These are phyloP conservation scores for Macrophya alboannulata DNA, from an alignment of 2,888 invertebrate species.

Conservation along the genomic window DNA sequence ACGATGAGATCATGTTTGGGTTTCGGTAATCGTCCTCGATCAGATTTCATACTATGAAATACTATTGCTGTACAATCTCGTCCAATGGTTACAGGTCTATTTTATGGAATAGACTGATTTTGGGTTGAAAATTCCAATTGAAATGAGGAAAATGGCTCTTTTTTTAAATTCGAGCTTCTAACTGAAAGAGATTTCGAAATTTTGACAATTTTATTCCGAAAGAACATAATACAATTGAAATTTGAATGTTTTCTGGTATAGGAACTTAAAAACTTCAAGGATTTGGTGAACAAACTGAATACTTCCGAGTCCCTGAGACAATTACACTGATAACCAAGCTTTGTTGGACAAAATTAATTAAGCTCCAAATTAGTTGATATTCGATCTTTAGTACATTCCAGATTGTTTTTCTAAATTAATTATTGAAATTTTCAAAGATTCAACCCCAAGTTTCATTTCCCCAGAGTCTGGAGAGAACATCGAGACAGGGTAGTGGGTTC, in stretches of 20 bases:
- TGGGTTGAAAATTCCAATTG: no score
- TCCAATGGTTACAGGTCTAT: no score
- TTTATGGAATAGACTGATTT: no score
- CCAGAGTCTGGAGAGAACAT: conserved; percentile 98
- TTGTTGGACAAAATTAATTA: not conserved
- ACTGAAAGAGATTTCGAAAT: no score
- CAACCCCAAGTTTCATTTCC: conserved; percentile 55
- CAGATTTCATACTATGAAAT: not conserved
- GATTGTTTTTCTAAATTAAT: conserved; percentile 21
- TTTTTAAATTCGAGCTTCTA: no score
- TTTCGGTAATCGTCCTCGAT: conserved; percentile 85
- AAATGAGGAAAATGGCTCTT: no score
- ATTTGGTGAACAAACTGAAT: no score
- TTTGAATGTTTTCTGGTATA: no score
- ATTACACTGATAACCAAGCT: not conserved
- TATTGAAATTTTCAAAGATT: not conserved
- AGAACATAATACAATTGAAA: no score
- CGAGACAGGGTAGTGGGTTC: conserved; percentile 98
- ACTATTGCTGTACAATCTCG: no score
- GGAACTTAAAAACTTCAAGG: not conserved
- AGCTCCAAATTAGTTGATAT: not conserved
- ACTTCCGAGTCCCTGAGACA: no score
- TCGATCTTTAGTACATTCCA: not conserved
- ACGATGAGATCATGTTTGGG: conserved; percentile 99
- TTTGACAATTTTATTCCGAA: no score